Percentiles rank a stretch among this genome's conserved stretches.
phyloP scores from a whole-genome alignment of 2,113 vertebrate genomes.

The Upupa epops region DNA sequence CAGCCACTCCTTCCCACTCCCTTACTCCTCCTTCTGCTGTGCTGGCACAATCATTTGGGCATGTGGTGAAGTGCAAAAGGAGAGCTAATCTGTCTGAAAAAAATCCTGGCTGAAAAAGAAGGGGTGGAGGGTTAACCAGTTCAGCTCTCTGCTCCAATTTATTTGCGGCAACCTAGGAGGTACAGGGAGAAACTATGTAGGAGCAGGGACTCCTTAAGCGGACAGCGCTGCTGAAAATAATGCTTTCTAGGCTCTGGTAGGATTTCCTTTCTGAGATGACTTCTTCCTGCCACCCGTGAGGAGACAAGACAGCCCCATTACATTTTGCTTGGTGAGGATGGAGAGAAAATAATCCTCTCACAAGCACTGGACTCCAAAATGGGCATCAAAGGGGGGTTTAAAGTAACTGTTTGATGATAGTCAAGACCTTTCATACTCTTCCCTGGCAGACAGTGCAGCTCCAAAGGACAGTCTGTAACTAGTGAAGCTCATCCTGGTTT shows the following conservation, averaged over 20 bases:
- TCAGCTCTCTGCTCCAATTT: not conserved
- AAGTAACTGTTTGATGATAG: not conserved
- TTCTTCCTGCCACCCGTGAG: constrained; percentile 4
- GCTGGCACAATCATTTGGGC: constrained; percentile 40
- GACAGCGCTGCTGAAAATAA: not conserved
- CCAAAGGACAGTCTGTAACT: not conserved
- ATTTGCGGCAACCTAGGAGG: not conserved
- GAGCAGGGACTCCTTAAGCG: not conserved
- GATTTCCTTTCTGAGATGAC: constrained; percentile 4
- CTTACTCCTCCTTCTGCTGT: constrained; percentile 48
- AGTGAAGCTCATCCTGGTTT: not conserved
- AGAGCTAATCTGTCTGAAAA: constrained; percentile 34
- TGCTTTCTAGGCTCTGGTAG: not conserved
- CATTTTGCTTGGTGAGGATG: not conserved
- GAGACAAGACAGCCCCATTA: not conserved
- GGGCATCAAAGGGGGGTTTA: not conserved
- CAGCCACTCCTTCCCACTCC: constrained; percentile 48
- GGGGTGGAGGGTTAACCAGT: not conserved
- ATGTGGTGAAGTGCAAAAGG: constrained; percentile 57
- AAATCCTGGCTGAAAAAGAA: constrained; percentile 27
- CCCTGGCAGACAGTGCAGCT: not conserved
- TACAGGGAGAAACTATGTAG: not conserved
- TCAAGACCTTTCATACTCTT: not conserved
- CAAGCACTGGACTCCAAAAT: not conserved
- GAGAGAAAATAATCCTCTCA: not conserved